These are phyloP conservation scores for Dorcus hopei DNA, from an alignment of 2,888 invertebrate genomes.

Conservation along the genomic window DNA sequence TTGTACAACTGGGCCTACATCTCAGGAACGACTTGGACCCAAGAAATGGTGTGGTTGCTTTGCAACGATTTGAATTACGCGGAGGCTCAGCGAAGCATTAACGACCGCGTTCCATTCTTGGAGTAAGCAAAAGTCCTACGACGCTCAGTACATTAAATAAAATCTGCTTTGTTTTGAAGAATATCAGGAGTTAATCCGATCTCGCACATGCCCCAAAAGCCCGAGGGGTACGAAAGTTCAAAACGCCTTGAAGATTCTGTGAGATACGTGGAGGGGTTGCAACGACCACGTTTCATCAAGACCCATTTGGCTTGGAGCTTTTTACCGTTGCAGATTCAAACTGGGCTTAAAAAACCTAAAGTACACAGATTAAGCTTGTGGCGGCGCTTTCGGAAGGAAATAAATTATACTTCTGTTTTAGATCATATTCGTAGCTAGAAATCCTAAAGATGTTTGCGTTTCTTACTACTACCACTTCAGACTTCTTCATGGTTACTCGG, in stretches of 20 bases:
- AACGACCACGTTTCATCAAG: conserved; percentile 19
- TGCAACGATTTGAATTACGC: conserved; percentile 58
- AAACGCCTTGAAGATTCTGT: conserved; percentile 4
- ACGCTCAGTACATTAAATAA: neutral
- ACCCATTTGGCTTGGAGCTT: conserved; percentile 25
- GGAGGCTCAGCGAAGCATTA: conserved; percentile 52
- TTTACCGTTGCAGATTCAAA: conserved; percentile 29
- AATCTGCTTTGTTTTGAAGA: neutral
- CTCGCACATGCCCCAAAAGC: neutral
- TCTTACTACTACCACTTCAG: conserved; percentile 22
- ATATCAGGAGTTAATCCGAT: too few relatives aligned
- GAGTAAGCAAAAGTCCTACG: conserved; percentile 53
- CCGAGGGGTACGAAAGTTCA: neutral
- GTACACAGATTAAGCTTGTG: neutral
- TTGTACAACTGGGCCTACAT: neutral
- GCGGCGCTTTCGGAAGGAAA: too few relatives aligned
- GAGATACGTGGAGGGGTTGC: neutral
- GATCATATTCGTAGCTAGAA: conserved; percentile 24
- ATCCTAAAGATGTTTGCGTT: conserved; percentile 23
- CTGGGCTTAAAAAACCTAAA: conserved; percentile 35
- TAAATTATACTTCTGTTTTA: conserved; percentile 13
- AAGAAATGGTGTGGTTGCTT: conserved; percentile 67
- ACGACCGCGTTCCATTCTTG: conserved; percentile 67
- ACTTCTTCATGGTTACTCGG: conserved; percentile 52
- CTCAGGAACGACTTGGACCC: conserved; percentile 68